These are phyloP conservation scores for Catamblyrhynchus diadema DNA, from an alignment of 2,797 vertebrate species.

Conservation along the genomic window DNA sequence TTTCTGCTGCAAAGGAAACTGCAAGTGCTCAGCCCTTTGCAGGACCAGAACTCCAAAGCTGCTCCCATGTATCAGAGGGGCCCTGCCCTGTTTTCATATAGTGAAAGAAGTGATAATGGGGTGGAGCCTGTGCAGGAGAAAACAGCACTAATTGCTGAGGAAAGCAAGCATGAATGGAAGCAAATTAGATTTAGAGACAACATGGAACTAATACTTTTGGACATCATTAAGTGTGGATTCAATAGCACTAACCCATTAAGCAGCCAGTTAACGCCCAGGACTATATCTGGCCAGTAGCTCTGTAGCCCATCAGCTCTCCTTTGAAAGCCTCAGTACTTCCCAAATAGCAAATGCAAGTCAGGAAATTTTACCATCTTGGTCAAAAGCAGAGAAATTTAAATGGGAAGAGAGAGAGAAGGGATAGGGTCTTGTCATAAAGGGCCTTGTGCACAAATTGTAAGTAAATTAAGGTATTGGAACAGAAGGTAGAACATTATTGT, in stretches of 20 bases:
- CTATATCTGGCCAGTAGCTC: not conserved
- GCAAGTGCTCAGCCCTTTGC: not conserved
- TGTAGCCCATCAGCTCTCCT: not conserved
- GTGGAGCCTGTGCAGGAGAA: conserved; percentile 10
- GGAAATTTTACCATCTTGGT: not conserved
- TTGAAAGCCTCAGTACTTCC: not conserved
- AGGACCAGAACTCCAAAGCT: not conserved
- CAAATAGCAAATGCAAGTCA: not conserved
- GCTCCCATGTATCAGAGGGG: not conserved
- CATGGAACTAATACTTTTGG: conserved; percentile 37
- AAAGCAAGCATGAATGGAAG: conserved; percentile 45
- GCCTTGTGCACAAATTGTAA: not conserved
- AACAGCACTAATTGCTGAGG: conserved; percentile 42
- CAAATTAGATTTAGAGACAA: conserved; percentile 47
- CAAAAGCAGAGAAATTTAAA: not conserved
- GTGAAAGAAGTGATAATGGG: not conserved
- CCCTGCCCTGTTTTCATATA: not conserved
- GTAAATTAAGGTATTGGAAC: not conserved
- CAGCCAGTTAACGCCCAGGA: not conserved
- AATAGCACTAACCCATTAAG: not conserved
- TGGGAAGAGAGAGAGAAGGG: not conserved
- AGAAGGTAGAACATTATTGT: not conserved
- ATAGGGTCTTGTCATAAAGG: not conserved
- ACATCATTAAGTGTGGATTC: not conserved
- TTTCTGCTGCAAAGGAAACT: not conserved